Percentiles rank a stretch among this genome's conserved stretches.
These are phyloP conservation scores for Pseudanteris insignis DNA, from an alignment of 2,888 invertebrate species.

Conservation along the genomic window DNA sequence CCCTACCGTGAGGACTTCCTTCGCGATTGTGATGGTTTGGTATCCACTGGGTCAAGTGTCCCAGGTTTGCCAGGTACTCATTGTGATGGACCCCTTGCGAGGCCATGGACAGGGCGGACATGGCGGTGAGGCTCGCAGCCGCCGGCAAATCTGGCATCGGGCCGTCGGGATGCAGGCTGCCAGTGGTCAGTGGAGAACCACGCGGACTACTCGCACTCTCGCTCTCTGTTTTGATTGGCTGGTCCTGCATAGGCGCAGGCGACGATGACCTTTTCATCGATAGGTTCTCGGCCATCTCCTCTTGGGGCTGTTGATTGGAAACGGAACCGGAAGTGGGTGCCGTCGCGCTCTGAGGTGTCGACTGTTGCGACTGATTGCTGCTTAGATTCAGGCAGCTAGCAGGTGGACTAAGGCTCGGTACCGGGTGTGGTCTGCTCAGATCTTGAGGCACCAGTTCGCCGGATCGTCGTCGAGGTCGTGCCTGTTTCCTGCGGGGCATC, in stretches of 20 bases:
- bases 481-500: conserved; percentile 85
- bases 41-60: conserved; percentile 63
- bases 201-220: conserved; percentile 62
- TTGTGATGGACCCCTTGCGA: conserved; percentile 71
- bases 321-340: conserved; percentile 16
- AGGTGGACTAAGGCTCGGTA: conserved; percentile 59
- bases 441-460: conserved; percentile 78
- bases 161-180: conserved; percentile 55
- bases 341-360: conserved; percentile 34
- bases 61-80: conserved; percentile 64
- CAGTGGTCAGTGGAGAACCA: conserved; percentile 54
- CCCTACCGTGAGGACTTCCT: conserved; percentile 57
- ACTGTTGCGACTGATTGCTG: conserved; percentile 43
- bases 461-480: conserved; percentile 83
- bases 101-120: conserved; percentile 81
- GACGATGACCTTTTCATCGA: conserved; percentile 61
- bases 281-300: conserved; percentile 62
- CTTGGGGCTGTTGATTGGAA: conserved; percentile 32
- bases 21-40: conserved; percentile 59
- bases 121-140: conserved; percentile 53
- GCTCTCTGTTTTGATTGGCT: conserved; percentile 62
- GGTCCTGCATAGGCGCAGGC: conserved; percentile 70
- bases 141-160: conserved; percentile 63
- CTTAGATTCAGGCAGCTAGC: conserved; percentile 53
- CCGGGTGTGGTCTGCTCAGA: conserved; percentile 67